Evolutionary conservation across 2,113 vertebrate species (phyloP), one percentile per base, ranked within the genome.

Genomic region (Monarcha castaneiventris): DNA sequence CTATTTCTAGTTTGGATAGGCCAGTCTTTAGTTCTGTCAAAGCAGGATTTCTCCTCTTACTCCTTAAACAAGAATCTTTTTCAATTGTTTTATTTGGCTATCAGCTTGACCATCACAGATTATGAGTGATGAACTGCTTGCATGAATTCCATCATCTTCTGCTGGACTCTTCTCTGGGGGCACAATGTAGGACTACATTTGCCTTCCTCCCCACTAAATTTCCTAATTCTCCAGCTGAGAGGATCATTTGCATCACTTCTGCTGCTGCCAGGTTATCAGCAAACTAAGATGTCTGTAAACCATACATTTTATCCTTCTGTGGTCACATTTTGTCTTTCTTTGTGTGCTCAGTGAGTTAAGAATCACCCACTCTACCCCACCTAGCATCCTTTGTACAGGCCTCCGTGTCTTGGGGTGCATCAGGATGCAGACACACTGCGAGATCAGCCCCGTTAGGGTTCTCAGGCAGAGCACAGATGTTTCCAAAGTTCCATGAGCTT

Each of bases 401-500:
- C 35, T 87, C 2, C 0, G 1, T 41, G 22, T 7, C 66, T 21
- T 69, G 32, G 18, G 41, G 9, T n/a, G 29, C 23, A 8, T 79
- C 79, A 55, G 66, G n/a, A 78, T 41, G 29, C 18, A 73, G 51
- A 73, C 26, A 43, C 32, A 62, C 15, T 3, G 1, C 1, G 2
- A 87, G 29, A 37, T 87, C 48, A 63, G 11, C 13, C 30, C 30
- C 0, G 0, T 63, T 43, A 13, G 46, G 10, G 8, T 22, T 37
- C n/a, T 72, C n/a, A 46, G 37, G 20, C n/a, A 68, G 25, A 64
- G 16, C 33, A 55, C 0, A 44, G 22, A 18, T 66, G 15, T 52
- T 61, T 84, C 52, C 39, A 48, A 8, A 75, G 19, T 64, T 78
- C 81, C 61, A 0, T 43, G 12, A 87, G n/a, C 7, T 54, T 39